Conservation (phyloP, 2,113 vertebrate species). For the Hassar affinis region DNA sequence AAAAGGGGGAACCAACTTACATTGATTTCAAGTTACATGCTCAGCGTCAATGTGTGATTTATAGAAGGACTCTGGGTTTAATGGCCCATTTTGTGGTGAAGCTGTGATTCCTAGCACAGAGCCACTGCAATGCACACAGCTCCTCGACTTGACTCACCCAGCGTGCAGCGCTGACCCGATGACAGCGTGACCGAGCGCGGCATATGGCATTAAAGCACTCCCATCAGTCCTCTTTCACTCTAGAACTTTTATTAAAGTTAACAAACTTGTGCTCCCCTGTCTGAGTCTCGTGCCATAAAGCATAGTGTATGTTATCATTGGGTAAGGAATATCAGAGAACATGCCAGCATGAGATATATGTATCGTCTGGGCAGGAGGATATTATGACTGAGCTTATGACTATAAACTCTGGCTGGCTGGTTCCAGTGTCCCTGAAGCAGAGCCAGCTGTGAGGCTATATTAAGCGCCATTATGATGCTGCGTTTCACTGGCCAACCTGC, state of each 20-base stretch:
- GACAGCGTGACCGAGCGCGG: slow-evolving; percentile 31
- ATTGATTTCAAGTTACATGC: slow-evolving; percentile 22
- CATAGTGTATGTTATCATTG: slow-evolving; percentile 10
- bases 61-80: slow-evolving; percentile 41
- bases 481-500: slow-evolving; percentile 32
- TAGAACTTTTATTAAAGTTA: slow-evolving; percentile 21
- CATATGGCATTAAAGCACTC: slow-evolving; percentile 42
- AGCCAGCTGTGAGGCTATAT: slow-evolving; percentile 51
- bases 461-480: slow-evolving; percentile 46
- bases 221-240: slow-evolving; percentile 15
- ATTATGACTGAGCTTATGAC: slow-evolving; percentile 42
- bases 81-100: slow-evolving; percentile 46
- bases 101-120: slow-evolving; percentile 25
- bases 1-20: not conserved
- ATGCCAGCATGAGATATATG: slow-evolving; percentile 28
- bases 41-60: slow-evolving; percentile 40
- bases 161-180: slow-evolving; percentile 20
- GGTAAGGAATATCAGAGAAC: slow-evolving; percentile 42
- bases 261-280: slow-evolving; percentile 21
- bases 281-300: slow-evolving; percentile 30
- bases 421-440: slow-evolving; percentile 36
- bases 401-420: slow-evolving; percentile 34
- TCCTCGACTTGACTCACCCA: slow-evolving; percentile 6
- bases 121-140: slow-evolving; percentile 21
- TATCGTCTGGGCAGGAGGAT: slow-evolving; percentile 35